phyloP scores from a whole-genome alignment of 2,888 invertebrate genomes.

The Hermodice carunculata region DNA sequence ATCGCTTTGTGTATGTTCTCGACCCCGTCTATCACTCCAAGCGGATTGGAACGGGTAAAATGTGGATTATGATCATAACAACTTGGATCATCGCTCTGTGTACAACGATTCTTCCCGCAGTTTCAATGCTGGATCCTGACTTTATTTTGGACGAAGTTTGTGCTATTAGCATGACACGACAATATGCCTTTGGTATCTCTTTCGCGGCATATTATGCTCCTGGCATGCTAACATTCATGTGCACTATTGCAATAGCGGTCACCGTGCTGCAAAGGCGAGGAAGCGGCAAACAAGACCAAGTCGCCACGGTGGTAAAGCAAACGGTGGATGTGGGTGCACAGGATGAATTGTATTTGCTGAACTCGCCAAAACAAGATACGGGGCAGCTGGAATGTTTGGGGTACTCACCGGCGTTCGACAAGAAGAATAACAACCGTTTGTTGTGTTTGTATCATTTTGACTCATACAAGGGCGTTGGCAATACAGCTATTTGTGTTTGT shows the following conservation, averaged over 20 bases:
- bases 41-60: constrained; percentile 8
- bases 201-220: constrained; percentile 15
- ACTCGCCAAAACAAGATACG: no score
- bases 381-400: no score
- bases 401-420: no score
- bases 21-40: constrained; percentile 10
- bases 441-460: no score
- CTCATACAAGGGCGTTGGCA: constrained; percentile 9
- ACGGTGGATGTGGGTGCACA: no score
- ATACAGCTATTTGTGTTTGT: constrained; percentile 8
- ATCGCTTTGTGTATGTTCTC: constrained; percentile 26
- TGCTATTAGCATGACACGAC: constrained; percentile 15
- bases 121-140: constrained; percentile 14
- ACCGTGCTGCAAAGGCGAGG: neutral
- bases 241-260: constrained; percentile 10
- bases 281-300: no score
- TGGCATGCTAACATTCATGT: neutral
- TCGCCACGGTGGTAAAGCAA: no score
- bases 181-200: constrained; percentile 15
- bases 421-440: no score
- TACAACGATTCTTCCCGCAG: constrained; percentile 13
- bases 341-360: no score
- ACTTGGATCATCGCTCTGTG: constrained; percentile 8
- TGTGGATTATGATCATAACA: neutral
- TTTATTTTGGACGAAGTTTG: constrained; percentile 22